Evolutionary conservation across 2,797 vertebrate species (phyloP), one percentile per base, ranked within the genome.

Genomic region (Falco naumanni): DNA sequence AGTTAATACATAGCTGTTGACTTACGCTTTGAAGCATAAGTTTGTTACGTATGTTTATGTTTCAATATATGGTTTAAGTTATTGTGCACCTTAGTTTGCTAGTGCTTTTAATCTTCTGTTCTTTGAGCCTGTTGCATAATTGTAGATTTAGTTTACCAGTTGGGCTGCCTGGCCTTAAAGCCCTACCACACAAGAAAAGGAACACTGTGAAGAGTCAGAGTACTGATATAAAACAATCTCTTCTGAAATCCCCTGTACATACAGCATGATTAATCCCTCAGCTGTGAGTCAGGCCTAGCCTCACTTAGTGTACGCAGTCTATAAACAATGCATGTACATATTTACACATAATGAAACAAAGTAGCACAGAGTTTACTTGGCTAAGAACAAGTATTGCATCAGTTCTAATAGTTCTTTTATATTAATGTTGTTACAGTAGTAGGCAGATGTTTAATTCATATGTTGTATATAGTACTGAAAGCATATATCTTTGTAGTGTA

Each of bases 361-460:
- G 60, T 28, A 89, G 31, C 43, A 74, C 45, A 77, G 56, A 65
- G 28, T 90, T 95, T 91, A 88, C 28, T 88, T 91, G 93, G 59
- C 80, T 59, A 87, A 68, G 64, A 92, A 28, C 39, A 83, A 84
- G 45, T 39, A 80, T 91, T 96, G 64, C 90, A 89, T 97, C 95
- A 95, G 65, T 22, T 91, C 34, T 94, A 96, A 76, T 89, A 91
- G 39, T 4, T 92, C 86, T 91, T 54, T 64, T 72, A 31, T 34
- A 69, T 39, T 76, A 51, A n/a, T 84, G 24, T 51, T 85, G 24
- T 51, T 90, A 59, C 84, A 87, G 79, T 65, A 63, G 15, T 47
- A 63, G 79, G 45, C 87, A 95, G 94, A 96, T 96, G 88, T 94
- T 96, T 85, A 47, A 81, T 87, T 94, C 80, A 70, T 22, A 76